Evolutionary conservation across 2,888 invertebrate genomes (phyloP).

Genomic region (Tipula helvola): DNA sequence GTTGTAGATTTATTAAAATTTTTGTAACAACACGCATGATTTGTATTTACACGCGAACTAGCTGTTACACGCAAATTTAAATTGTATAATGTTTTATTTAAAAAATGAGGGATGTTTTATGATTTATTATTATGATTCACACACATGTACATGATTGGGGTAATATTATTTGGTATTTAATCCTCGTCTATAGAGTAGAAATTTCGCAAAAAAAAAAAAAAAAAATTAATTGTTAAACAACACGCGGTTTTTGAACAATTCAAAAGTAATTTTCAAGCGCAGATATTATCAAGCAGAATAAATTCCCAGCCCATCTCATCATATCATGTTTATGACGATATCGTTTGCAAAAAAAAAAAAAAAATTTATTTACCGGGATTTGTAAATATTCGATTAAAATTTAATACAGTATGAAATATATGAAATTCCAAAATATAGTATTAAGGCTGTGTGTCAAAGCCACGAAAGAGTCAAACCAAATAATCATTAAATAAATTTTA

Average conservation of each 20-base stretch:
- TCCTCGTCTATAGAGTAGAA: background rate
- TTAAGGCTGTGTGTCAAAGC: background rate
- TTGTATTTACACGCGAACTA: background rate
- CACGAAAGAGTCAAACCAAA: background rate
- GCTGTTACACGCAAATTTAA: background rate
- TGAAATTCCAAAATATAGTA: background rate
- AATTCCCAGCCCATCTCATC: background rate
- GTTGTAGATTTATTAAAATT: background rate
- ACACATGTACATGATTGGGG: no score
- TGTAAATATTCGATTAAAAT: background rate
- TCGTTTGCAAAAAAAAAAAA: background rate
- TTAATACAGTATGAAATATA: background rate
- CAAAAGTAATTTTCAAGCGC: background rate
- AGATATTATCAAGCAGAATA: background rate
- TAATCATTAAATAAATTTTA: background rate
- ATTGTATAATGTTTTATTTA: background rate
- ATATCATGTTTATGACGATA: background rate
- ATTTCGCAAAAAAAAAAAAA: no score
- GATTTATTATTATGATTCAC: background rate
- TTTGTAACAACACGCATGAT: background rate
- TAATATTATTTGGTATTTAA: background rate
- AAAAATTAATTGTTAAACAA: background rate
- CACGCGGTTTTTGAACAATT: background rate
- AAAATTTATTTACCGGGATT: background rate
- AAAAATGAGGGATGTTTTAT: background rate